phyloP scores from a whole-genome alignment of 2,797 vertebrate species.

The Manis pentadactyla region DNA sequence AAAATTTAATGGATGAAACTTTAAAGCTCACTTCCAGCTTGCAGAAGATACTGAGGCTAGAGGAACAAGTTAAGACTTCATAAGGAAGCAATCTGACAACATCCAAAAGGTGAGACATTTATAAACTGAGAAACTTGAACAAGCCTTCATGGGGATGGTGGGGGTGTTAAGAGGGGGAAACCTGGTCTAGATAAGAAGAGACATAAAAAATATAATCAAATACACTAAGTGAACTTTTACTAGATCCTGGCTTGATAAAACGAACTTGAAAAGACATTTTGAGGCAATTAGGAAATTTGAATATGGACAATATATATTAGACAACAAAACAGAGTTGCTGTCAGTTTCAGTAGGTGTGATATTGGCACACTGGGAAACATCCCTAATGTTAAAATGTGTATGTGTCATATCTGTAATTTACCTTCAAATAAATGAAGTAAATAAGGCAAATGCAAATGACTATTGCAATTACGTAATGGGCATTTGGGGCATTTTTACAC shows the following conservation, averaged over 20 bases:
- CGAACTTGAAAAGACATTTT: not conserved
- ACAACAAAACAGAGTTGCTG: not conserved
- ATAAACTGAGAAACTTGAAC: no score
- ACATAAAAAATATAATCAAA: not conserved
- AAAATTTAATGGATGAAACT: not conserved
- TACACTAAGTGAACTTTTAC: not conserved
- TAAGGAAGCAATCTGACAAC: constrained; percentile 24
- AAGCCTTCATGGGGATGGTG: no score
- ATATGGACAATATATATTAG: not conserved
- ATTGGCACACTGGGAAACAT: not conserved
- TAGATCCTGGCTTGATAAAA: not conserved
- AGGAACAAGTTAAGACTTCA: not conserved
- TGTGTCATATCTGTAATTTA: not conserved
- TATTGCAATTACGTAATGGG: not conserved
- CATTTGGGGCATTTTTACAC: no score
- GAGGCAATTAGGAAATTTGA: not conserved
- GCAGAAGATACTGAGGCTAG: not conserved
- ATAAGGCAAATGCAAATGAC: not conserved
- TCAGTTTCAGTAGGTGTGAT: not conserved
- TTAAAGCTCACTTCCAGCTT: not conserved
- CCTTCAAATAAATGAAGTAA: not conserved
- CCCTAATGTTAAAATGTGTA: not conserved
- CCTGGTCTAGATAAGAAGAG: not conserved
- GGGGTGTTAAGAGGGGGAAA: not conserved
- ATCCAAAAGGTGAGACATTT: not conserved